phyloP scores from a whole-genome alignment of 92 coral and sea anemone genomes.

The Siderastrea siderea region DNA sequence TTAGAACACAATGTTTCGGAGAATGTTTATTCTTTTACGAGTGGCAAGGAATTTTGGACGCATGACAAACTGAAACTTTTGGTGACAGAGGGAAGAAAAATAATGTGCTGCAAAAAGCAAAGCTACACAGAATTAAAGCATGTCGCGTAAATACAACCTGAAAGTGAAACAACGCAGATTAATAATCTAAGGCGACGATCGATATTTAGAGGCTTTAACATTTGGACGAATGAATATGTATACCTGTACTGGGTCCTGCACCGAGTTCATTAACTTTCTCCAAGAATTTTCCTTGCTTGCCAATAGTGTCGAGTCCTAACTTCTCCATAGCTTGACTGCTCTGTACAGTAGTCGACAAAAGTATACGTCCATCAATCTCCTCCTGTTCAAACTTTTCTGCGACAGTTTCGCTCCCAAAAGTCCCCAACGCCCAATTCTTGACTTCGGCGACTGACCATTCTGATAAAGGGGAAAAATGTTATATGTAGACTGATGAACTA shows the following conservation, averaged over 20 bases:
- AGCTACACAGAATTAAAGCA: neutral
- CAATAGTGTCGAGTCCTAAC: conserved; percentile 62
- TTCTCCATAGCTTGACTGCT: conserved; percentile 56
- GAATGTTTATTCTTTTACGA: conserved; percentile 19
- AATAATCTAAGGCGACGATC: neutral
- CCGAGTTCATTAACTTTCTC: conserved; percentile 37
- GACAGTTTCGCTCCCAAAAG: conserved; percentile 41
- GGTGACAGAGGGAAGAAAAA: neutral
- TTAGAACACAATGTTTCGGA: neutral
- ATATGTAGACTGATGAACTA: conserved; percentile 7
- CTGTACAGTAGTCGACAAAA: conserved; percentile 43
- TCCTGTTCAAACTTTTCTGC: conserved; percentile 42
- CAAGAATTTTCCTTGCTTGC: conserved; percentile 57
- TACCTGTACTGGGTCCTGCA: conserved; percentile 2
- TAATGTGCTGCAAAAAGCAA: neutral
- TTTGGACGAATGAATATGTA: neutral
- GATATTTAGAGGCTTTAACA: neutral
- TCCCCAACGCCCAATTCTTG: conserved; percentile 54
- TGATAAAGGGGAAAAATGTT: conserved; percentile 38
- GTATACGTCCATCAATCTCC: conserved; percentile 62
- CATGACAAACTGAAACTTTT: neutral
- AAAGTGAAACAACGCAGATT: neutral
- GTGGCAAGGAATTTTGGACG: neutral
- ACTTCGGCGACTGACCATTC: conserved; percentile 54
- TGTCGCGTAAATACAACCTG: neutral